These are phyloP conservation scores for Pempheris klunzingeri DNA, from an alignment of 2,797 vertebrate genomes.

Conservation along the genomic window DNA sequence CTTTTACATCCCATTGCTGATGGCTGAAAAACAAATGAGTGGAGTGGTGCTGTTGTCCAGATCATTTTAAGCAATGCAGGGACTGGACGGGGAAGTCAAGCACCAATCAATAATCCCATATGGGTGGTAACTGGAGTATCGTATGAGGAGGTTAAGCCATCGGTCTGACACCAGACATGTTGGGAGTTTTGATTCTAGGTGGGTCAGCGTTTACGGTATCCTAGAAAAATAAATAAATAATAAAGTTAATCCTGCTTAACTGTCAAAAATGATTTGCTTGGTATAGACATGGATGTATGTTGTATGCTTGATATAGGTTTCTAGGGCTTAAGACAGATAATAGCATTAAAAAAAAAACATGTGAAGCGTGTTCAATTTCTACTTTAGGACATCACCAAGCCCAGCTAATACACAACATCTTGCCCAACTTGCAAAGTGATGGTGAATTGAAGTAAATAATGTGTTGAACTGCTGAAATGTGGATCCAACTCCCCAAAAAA, in stretches of 20 bases:
- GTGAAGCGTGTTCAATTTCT: neutral
- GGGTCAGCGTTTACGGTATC: neutral
- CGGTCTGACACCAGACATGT: neutral
- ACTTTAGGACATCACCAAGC: neutral
- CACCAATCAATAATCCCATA: neutral
- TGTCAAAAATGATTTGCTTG: neutral
- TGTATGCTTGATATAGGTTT: neutral
- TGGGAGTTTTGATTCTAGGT: too few species aligned
- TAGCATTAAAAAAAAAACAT: neutral
- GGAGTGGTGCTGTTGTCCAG: neutral
- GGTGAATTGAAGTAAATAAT: slow-evolving; percentile 1
- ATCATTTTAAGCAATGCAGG: neutral
- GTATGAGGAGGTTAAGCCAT: neutral
- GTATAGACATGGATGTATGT: neutral
- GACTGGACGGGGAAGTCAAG: neutral
- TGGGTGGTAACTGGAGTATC: neutral
- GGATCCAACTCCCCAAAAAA: slow-evolving; percentile 12
- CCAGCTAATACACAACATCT: neutral
- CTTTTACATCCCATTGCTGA: neutral
- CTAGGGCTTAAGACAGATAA: too few species aligned
- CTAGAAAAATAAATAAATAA: too few species aligned
- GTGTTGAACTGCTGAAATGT: slow-evolving; percentile 9
- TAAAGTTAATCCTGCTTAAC: neutral
- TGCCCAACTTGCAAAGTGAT: neutral
- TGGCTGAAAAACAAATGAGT: neutral